These are phyloP conservation scores for Agrochola lota DNA, from an alignment of 2,888 invertebrate genomes.

Conservation along the genomic window DNA sequence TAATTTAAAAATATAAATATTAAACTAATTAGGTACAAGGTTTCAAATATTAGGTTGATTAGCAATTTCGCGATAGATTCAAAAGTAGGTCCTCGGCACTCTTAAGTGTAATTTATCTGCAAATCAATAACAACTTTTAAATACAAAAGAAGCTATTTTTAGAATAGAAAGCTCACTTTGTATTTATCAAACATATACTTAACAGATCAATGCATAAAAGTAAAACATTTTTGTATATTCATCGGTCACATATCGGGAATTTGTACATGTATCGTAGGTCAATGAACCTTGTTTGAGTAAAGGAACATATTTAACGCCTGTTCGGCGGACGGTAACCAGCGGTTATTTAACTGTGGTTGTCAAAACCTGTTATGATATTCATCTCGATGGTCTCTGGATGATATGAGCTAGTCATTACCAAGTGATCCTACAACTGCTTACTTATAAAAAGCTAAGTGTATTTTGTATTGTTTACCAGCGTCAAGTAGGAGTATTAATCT, in stretches of 20 bases:
- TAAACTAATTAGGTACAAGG: background rate
- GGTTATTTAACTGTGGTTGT: slow-evolving; percentile 61
- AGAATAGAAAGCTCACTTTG: slow-evolving; percentile 25
- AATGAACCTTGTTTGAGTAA: slow-evolving; percentile 56
- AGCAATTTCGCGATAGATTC: background rate
- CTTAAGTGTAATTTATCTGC: background rate
- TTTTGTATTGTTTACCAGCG: background rate
- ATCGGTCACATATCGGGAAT: slow-evolving; percentile 43
- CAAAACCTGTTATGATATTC: slow-evolving; percentile 69
- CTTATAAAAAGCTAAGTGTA: background rate
- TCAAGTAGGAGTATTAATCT: no score
- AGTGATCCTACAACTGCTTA: slow-evolving; percentile 4
- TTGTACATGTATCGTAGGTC: slow-evolving; percentile 46
- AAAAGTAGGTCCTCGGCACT: background rate
- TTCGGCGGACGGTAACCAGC: slow-evolving; percentile 19
- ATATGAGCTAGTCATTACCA: slow-evolving; percentile 28
- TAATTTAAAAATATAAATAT: background rate
- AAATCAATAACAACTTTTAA: slow-evolving; percentile 6
- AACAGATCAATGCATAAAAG: slow-evolving; percentile 42
- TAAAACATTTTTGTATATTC: slow-evolving; percentile 33
- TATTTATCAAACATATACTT: slow-evolving; percentile 12
- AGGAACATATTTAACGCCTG: slow-evolving; percentile 63
- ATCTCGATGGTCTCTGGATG: slow-evolving; percentile 57
- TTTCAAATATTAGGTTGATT: background rate
- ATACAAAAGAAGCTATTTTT: background rate